A percentile compares a stretch with the other conserved stretches of the same genome.
Evolutionary conservation across 2,888 invertebrate species (phyloP).

Genomic region (Gortyna flavago): DNA sequence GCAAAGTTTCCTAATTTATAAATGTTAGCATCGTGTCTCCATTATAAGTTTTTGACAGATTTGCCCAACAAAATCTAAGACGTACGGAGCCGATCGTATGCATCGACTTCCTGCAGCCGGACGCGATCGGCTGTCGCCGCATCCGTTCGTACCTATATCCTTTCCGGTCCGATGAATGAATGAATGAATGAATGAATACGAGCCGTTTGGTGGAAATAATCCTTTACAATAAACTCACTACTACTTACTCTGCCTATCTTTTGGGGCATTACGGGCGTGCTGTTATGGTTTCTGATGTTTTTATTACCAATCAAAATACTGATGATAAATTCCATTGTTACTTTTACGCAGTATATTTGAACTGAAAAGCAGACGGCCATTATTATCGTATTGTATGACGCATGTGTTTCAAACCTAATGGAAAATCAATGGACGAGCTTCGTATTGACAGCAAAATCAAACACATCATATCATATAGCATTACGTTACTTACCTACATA

Average conservation of each 20-base stretch:
- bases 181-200: too few species aligned
- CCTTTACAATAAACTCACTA: too few species aligned
- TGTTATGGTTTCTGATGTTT: neutral
- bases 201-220: too few species aligned
- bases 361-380: conserved; percentile 14
- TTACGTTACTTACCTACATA: conserved; percentile 5
- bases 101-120: too few species aligned
- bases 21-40: too few species aligned
- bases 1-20: neutral
- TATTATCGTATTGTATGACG: conserved; percentile 34
- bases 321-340: neutral
- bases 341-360: conserved; percentile 8
- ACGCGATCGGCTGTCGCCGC: too few species aligned
- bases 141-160: too few species aligned
- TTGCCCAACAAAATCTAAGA: neutral
- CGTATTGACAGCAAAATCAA: conserved; percentile 36
- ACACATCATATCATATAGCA: conserved; percentile 20
- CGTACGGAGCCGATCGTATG: too few species aligned
- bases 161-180: too few species aligned
- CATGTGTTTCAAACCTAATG: conserved; percentile 51
- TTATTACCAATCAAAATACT: neutral
- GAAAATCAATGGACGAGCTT: conserved; percentile 61
- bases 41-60: neutral
- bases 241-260: too few species aligned
- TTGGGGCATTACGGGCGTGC: neutral